Percentiles rank a stretch among this genome's conserved stretches.
Evolutionary conservation across 1,140 invertebrate species (phyloP).

Genomic region (Oppia nitens): DNA sequence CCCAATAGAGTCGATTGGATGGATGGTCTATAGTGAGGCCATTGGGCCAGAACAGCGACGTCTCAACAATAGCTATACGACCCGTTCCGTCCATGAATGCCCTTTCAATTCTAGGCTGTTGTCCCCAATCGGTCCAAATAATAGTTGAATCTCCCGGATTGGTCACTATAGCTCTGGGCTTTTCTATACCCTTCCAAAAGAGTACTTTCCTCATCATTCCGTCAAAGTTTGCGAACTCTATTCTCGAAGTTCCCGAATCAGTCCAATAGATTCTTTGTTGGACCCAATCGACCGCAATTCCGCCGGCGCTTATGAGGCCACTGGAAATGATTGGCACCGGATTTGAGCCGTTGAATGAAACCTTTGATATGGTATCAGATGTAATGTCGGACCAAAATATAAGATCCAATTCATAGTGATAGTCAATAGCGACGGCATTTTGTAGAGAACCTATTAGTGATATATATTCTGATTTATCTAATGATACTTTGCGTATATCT

Average conservation of each 20-base stretch:
- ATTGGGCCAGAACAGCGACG: slow-evolving; percentile 56
- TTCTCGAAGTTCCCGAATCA: slow-evolving; percentile 78
- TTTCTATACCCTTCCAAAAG: slow-evolving; percentile 56
- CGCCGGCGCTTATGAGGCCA: slow-evolving; percentile 56
- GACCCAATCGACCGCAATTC: slow-evolving; percentile 92
- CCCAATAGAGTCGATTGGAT: slow-evolving; percentile 35
- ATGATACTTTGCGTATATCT: slow-evolving; percentile 59
- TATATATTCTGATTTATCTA: slow-evolving; percentile 48
- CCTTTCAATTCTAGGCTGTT: slow-evolving; percentile 69
- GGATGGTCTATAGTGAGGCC: slow-evolving; percentile 73
- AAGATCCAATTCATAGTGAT: slow-evolving; percentile 51
- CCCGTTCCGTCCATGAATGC: slow-evolving; percentile 67
- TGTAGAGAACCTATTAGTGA: slow-evolving; percentile 41
- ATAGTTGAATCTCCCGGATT: slow-evolving; percentile 72
- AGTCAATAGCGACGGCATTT: slow-evolving; percentile 69
- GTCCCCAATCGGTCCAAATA: slow-evolving; percentile 86
- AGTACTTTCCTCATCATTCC: slow-evolving; percentile 77
- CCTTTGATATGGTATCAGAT: slow-evolving; percentile 48
- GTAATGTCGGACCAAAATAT: slow-evolving; percentile 78
- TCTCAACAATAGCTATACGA: slow-evolving; percentile 49
- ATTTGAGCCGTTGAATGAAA: slow-evolving; percentile 39
- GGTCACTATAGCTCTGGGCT: slow-evolving; percentile 81
- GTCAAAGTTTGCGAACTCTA: slow-evolving; percentile 75
- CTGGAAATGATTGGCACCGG: slow-evolving; percentile 40
- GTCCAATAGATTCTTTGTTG: slow-evolving; percentile 90